Percentiles rank a stretch among this genome's conserved stretches.
Conservation (phyloP, 92 coral and sea anemone genomes). For the Palythoa grandis region DNA sequence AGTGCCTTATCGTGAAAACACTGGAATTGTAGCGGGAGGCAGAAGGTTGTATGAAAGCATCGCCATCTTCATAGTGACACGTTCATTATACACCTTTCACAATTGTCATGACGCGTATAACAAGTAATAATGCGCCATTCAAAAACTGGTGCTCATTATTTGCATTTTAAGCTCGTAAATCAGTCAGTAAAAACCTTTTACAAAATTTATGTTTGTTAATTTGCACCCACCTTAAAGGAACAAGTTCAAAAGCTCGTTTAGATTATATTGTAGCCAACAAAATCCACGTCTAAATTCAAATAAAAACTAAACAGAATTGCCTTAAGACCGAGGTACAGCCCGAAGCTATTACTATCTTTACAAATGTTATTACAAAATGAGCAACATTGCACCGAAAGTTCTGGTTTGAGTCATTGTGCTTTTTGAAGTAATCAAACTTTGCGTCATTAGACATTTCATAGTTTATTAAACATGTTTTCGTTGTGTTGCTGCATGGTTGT, state of each 20-base stretch:
- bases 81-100: not conserved
- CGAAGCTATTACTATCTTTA: not conserved
- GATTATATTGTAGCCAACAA: not conserved
- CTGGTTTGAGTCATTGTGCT: not conserved
- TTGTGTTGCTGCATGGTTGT: too few species aligned
- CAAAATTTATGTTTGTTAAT: too few species aligned
- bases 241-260: not conserved
- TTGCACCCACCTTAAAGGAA: not conserved
- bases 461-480: not conserved
- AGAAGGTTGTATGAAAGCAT: not conserved
- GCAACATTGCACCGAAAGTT: not conserved
- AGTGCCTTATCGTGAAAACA: not conserved
- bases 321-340: conserved; percentile 1
- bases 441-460: not conserved
- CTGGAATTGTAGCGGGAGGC: not conserved
- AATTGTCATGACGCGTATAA: not conserved
- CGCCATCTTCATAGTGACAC: not conserved
- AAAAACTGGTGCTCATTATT: not conserved
- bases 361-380: not conserved
- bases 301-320: not conserved
- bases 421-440: not conserved
- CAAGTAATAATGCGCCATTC: not conserved
- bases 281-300: not conserved
- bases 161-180: not conserved
- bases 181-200: not conserved